phyloP scores from a whole-genome alignment of 2,888 invertebrate species.

The Mechanitis mazaeus region DNA sequence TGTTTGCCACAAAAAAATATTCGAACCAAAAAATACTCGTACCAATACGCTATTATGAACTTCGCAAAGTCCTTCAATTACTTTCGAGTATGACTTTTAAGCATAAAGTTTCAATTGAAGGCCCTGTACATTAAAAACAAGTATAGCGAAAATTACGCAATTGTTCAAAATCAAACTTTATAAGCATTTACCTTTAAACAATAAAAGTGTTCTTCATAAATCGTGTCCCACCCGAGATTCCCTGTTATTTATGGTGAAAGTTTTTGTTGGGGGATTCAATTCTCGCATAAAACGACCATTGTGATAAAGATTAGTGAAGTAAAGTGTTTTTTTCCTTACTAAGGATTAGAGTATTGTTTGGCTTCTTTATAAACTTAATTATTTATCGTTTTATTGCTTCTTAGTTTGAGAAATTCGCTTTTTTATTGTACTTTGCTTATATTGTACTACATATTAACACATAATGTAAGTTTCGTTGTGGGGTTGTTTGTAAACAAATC shows the following conservation, averaged over 20 bases:
- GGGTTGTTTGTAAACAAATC: too few relatives aligned
- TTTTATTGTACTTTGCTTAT: constrained; percentile 1
- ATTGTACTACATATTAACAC: too few relatives aligned
- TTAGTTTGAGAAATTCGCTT: constrained; percentile 8
- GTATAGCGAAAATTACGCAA: background rate
- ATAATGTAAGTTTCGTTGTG: too few relatives aligned
- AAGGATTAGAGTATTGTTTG: constrained; percentile 19
- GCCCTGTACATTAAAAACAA: background rate
- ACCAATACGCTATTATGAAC: too few relatives aligned
- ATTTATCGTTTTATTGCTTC: constrained; percentile 33
- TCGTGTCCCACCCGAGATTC: constrained; percentile 35
- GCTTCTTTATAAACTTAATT: constrained; percentile 30
- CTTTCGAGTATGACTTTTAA: background rate
- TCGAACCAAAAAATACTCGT: too few relatives aligned
- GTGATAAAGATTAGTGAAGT: constrained; percentile 41
- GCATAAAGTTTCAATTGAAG: background rate
- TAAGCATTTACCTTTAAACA: constrained; percentile 36
- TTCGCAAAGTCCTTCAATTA: too few relatives aligned
- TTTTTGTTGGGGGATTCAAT: constrained; percentile 41
- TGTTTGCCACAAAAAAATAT: too few relatives aligned
- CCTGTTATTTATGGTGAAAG: constrained; percentile 42
- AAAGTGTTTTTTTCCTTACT: constrained; percentile 34
- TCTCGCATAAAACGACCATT: constrained; percentile 40
- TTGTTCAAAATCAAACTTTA: constrained; percentile 18
- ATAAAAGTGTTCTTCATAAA: constrained; percentile 44